Percentiles rank a stretch among this genome's conserved stretches.
These are phyloP conservation scores for Formica exsecta DNA, from an alignment of 1,140 invertebrate genomes.

Conservation along the genomic window DNA sequence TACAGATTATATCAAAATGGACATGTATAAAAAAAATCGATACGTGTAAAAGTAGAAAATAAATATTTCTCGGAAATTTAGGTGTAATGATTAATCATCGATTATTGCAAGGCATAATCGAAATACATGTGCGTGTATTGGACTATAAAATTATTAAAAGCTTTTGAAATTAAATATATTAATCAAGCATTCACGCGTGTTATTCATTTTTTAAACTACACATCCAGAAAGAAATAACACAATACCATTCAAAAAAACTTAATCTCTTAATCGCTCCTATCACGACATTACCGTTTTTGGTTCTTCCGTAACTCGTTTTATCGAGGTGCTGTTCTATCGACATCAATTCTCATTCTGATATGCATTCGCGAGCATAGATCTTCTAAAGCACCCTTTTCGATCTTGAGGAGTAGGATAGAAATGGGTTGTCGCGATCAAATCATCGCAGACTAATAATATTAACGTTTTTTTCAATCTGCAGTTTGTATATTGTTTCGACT, in stretches of 20 bases:
- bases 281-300: too few species aligned
- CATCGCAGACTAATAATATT: not conserved
- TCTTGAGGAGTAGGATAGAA: not conserved
- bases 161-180: not conserved
- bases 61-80: too few species aligned
- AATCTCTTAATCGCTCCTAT: too few species aligned
- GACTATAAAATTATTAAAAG: not conserved
- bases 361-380: too few species aligned
- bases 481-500: constrained; percentile 18
- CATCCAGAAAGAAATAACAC: not conserved
- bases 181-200: not conserved
- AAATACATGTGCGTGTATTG: too few species aligned
- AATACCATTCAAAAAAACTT: not conserved
- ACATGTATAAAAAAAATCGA: too few species aligned
- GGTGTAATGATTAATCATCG: too few species aligned
- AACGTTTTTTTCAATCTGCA: not conserved
- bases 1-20: too few species aligned
- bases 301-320: not conserved
- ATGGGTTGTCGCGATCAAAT: not conserved
- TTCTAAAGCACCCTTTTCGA: not conserved
- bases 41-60: too few species aligned
- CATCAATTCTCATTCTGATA: not conserved
- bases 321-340: not conserved
- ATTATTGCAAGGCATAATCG: too few species aligned
- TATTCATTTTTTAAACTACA: not conserved